Conservation (phyloP, 2,888 invertebrate species). For the Drosophila maculinotata region DNA sequence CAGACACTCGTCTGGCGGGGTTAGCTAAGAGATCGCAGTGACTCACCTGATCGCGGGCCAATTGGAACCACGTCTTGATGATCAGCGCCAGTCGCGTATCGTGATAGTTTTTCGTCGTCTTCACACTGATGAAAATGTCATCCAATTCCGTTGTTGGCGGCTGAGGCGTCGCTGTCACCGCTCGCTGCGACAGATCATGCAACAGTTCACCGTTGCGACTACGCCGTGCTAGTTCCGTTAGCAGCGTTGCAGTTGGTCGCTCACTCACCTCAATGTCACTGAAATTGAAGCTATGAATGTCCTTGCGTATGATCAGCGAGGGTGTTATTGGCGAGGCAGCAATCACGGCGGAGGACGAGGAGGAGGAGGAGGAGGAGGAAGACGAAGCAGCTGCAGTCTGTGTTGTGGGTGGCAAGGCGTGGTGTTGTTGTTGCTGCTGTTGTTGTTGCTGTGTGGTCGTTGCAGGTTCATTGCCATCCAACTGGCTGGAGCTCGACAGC, state of each 20-base stretch:
- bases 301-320: slow-evolving; percentile 85
- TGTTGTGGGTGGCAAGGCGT: slow-evolving; percentile 43
- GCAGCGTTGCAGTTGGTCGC: slow-evolving; percentile 77
- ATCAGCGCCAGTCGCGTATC: slow-evolving; percentile 93
- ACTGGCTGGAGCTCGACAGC: slow-evolving; percentile 46
- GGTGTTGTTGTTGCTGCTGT: slow-evolving; percentile 20
- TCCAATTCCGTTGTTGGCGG: slow-evolving; percentile 90
- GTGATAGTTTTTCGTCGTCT: slow-evolving; percentile 96
- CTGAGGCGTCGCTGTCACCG: slow-evolving; percentile 85
- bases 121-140: slow-evolving; percentile 97
- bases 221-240: slow-evolving; percentile 81
- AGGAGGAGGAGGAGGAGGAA: slow-evolving; percentile 9
- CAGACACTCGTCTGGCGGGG: slow-evolving; percentile 3
- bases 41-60: slow-evolving; percentile 95
- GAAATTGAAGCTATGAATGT: slow-evolving; percentile 84
- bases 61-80: slow-evolving; percentile 97
- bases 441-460: slow-evolving; percentile 59
- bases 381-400: slow-evolving; percentile 19
- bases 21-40: neutral
- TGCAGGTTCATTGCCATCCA: slow-evolving; percentile 68
- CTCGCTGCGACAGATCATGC: slow-evolving; percentile 83
- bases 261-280: slow-evolving; percentile 84
- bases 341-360: slow-evolving; percentile 24
- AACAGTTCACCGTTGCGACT: slow-evolving; percentile 83
- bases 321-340: slow-evolving; percentile 64